Percentiles rank a stretch among this genome's conserved stretches.
These are phyloP conservation scores for Varecia variegata DNA, from an alignment of 2,797 vertebrate species.

Conservation along the genomic window DNA sequence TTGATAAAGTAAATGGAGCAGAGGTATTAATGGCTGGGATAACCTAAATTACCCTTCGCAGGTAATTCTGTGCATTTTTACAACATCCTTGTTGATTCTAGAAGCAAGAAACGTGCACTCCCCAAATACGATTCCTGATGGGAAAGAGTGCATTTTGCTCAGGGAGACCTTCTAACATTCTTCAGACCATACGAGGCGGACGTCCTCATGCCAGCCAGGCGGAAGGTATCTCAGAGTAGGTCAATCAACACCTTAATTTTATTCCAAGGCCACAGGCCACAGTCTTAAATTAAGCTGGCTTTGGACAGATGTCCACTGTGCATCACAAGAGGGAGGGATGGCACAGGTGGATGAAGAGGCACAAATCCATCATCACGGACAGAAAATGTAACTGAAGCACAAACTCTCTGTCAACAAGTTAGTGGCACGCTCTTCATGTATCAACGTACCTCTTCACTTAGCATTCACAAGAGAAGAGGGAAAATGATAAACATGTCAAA, in stretches of 20 bases:
- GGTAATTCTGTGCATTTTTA: background rate
- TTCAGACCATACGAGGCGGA: background rate
- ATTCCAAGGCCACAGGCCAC: background rate
- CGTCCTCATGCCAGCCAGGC: background rate
- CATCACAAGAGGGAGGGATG: background rate
- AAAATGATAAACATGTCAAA: background rate
- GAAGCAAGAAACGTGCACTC: background rate
- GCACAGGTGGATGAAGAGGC: background rate
- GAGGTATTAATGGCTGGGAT: background rate
- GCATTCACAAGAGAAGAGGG: background rate
- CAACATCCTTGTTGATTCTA: background rate
- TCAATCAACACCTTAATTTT: background rate
- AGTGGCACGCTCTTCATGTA: background rate
- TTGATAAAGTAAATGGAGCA: background rate
- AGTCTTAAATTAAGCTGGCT: background rate
- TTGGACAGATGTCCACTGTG: background rate
- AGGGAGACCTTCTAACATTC: background rate
- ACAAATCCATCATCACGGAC: background rate
- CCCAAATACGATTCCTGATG: background rate
- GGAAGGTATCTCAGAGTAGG: background rate
- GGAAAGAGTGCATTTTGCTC: background rate
- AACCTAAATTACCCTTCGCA: background rate
- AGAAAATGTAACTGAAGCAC: background rate
- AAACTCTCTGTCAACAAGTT: background rate
- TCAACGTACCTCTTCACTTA: background rate